Evolutionary conservation across 2,797 vertebrate genomes (phyloP), one percentile per base, ranked within the genome.

Genomic region (Sarcophilus harrisii): DNA sequence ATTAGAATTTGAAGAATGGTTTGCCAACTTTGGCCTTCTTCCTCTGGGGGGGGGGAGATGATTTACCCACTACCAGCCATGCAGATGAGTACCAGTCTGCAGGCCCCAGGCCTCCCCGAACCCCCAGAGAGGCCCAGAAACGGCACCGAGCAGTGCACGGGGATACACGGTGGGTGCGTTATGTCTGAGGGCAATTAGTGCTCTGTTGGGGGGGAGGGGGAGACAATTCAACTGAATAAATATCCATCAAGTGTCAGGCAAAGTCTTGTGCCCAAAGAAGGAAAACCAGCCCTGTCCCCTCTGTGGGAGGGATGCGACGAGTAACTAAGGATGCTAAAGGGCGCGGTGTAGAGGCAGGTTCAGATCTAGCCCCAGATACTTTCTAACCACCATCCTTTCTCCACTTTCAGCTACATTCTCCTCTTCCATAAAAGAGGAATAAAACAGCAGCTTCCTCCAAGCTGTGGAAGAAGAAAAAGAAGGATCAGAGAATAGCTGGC

Each of bases 1-100:
- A 98, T 98, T 97, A 96, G 95, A 97, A 97, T 97, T 97, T 98
- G 97, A 98, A 96, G 96, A 95, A 98, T 96, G 96, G 90, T 93
- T 90, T 91, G n/a, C 91, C 87, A 58, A 55, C 94, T 27, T 28
- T 62, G 91, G 90, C 92, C 45, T 91, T 0, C 38, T 90, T 90
- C 90, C 54, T 90, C 90, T n/a, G n/a, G n/a, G 55, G 4, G 5
- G 90, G 30, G 93, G 45, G 91, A 2, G 45, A 45, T 81, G 38
- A 21, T 57, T 93, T 96, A 91, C 96, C 96, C 96, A 96, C 95
- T 38, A 6, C 60, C 55, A 10, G 27, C 27, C 91, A 4, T 14
- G 5, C 58, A 58, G 18, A 29, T 57, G 45, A 4, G 3, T 6
- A 0, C 66, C 11, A 54, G 60, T 92, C 73, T 45, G 73, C 21